Evolutionary conservation across 2,797 vertebrate species (phyloP).

Genomic region (Hoplostethus mediterraneus): DNA sequence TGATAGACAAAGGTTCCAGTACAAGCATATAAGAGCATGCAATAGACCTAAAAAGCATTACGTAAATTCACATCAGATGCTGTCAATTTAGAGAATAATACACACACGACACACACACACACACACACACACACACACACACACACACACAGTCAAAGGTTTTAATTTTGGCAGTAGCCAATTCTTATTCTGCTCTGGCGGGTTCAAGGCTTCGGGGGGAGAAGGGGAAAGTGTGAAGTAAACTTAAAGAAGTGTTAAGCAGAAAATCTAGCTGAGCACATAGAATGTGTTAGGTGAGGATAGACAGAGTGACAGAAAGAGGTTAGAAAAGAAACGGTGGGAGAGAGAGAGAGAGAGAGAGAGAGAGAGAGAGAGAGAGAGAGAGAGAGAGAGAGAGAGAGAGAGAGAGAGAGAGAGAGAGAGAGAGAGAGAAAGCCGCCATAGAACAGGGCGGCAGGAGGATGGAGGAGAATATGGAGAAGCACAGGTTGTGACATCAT

Average conservation of each 20-base stretch:
- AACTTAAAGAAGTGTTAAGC: slow-evolving; percentile 9
- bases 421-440: not conserved
- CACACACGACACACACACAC: slow-evolving; percentile 4
- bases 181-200: slow-evolving; percentile 12
- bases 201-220: not conserved
- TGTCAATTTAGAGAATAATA: not conserved
- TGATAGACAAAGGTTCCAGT: slow-evolving; percentile 17
- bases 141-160: not conserved
- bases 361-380: too few species aligned
- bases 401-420: too few species aligned
- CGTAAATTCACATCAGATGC: slow-evolving; percentile 4
- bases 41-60: slow-evolving; percentile 12
- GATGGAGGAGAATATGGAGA: slow-evolving; percentile 37
- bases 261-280: slow-evolving; percentile 11
- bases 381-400: too few species aligned
- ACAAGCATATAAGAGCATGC: slow-evolving; percentile 23
- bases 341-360: not conserved
- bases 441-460: slow-evolving; percentile 30
- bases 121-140: not conserved
- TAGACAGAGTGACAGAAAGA: slow-evolving; percentile 15
- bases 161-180: not conserved
- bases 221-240: slow-evolving; percentile 15
- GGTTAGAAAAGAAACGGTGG: not conserved
- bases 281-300: not conserved
- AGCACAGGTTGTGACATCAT: slow-evolving; percentile 31